Conservation (phyloP, 2,113 vertebrate genomes). For the Sardina pilchardus region DNA sequence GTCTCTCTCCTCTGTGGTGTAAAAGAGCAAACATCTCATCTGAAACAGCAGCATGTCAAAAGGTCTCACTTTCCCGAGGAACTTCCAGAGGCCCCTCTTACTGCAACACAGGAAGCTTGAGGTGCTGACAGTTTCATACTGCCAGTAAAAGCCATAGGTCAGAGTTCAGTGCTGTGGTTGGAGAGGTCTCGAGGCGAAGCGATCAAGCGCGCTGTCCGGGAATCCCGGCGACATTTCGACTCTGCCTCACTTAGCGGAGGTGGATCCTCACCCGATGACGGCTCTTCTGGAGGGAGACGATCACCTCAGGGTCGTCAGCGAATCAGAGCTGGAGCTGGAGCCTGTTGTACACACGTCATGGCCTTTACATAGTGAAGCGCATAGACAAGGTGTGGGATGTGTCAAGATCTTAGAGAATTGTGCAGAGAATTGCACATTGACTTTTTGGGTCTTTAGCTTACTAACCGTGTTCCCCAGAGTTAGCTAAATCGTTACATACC, state of each 20-base stretch:
- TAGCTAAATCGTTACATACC: too few relatives aligned
- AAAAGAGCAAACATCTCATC: background rate
- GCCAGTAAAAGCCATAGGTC: background rate
- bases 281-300: background rate
- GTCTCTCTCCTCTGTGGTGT: background rate
- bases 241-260: background rate
- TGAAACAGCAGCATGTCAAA: background rate
- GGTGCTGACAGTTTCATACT: background rate
- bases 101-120: background rate
- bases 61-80: background rate
- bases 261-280: background rate
- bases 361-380: background rate
- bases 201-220: background rate
- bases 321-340: background rate
- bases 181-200: background rate
- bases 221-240: background rate
- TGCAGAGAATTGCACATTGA: too few relatives aligned
- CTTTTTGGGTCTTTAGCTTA: too few relatives aligned
- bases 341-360: background rate
- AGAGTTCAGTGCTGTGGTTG: background rate
- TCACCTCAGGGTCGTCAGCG: background rate
- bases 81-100: background rate
- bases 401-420: too few relatives aligned
- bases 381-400: background rate
- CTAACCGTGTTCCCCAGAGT: too few relatives aligned